Conservation (phyloP, 2,797 vertebrate genomes). For the Cuniculus paca region DNA sequence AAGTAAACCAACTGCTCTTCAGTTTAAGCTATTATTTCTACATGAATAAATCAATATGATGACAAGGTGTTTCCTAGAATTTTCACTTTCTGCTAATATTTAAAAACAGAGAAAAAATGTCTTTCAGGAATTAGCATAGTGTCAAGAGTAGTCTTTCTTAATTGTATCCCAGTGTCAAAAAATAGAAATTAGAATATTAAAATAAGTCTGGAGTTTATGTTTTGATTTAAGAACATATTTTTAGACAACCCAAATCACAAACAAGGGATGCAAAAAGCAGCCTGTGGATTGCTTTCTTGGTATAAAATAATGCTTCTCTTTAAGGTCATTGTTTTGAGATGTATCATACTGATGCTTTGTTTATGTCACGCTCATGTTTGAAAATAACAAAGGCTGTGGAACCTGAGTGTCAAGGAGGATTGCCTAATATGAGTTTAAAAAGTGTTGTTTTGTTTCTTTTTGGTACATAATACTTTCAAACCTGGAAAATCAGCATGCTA, state of each 20-base stretch:
- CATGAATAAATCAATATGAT: conserved; percentile 56
- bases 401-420: neutral
- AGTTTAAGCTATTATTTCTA: conserved; percentile 52
- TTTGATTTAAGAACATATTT: conserved; percentile 60
- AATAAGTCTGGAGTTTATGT: conserved; percentile 17
- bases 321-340: conserved; percentile 23
- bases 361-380: neutral
- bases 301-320: neutral
- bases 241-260: conserved; percentile 6
- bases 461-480: neutral
- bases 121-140: conserved; percentile 1
- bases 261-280: neutral
- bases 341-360: neutral
- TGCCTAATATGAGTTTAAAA: neutral
- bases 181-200: conserved; percentile 62
- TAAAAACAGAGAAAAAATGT: neutral
- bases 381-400: conserved; percentile 9
- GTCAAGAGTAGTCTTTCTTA: conserved; percentile 38
- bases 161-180: conserved; percentile 54
- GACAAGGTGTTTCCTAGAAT: conserved; percentile 42
- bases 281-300: conserved; percentile 53
- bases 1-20: conserved; percentile 14
- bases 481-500: neutral
- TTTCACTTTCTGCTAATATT: conserved; percentile 15
- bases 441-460: neutral